Evolutionary conservation across 2,113 vertebrate genomes (phyloP).

Genomic region (Datnioides undecimradiatus): DNA sequence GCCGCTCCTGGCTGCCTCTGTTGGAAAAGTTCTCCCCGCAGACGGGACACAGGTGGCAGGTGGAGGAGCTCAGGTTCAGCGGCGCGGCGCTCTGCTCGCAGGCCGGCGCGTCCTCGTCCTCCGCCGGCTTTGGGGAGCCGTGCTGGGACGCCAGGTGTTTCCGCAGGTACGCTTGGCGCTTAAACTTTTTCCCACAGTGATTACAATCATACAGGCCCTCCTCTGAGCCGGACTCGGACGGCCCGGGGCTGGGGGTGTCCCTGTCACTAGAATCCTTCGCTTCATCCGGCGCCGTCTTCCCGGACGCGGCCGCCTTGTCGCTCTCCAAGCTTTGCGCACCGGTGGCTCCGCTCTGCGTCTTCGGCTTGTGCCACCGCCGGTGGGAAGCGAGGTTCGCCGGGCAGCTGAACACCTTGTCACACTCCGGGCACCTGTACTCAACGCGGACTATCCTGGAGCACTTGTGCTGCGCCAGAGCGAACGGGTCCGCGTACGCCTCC

Average conservation of each 20-base stretch:
- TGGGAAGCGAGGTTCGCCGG: constrained; percentile 96
- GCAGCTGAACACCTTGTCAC: constrained; percentile 95
- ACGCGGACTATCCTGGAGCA: constrained; percentile 95
- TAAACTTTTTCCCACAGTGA: constrained; percentile 90
- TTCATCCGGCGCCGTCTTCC: constrained; percentile 57
- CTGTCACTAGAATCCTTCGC: constrained; percentile 83
- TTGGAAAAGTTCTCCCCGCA: constrained; percentile 91
- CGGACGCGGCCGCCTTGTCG: constrained; percentile 52
- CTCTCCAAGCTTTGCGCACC: constrained; percentile 50
- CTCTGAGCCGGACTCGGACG: constrained; percentile 89
- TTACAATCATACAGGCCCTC: constrained; percentile 90
- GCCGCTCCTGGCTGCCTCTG: constrained; percentile 90
- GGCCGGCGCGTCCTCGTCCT: constrained; percentile 54
- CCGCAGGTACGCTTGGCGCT: constrained; percentile 90
- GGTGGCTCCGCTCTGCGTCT: constrained; percentile 68
- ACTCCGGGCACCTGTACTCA: constrained; percentile 95
- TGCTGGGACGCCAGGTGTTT: constrained; percentile 90
- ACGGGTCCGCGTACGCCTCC: constrained; percentile 92
- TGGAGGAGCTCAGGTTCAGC: constrained; percentile 79
- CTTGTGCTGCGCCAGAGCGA: constrained; percentile 93
- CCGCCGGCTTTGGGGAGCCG: constrained; percentile 33
- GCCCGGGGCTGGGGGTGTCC: constrained; percentile 89
- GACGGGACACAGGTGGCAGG: constrained; percentile 89
- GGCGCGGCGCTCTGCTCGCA: constrained; percentile 73
- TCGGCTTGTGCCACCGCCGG: constrained; percentile 95